These are phyloP conservation scores for Pheosia tremula DNA, from an alignment of 2,888 invertebrate species.

Conservation along the genomic window DNA sequence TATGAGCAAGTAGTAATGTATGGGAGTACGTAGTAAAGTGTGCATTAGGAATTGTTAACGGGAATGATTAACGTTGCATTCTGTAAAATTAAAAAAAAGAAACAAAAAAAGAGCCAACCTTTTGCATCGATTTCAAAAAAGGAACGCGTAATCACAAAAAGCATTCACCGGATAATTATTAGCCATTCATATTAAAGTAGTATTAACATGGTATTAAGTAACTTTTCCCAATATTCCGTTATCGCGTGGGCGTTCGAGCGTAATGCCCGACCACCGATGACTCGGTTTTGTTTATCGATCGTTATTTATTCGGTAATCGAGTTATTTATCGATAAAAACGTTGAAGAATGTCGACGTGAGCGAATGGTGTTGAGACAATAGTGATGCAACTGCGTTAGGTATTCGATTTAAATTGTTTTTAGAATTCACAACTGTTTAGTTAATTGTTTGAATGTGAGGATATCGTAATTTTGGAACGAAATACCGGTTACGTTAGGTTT, in stretches of 20 bases:
- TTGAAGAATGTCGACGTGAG: conserved; percentile 22
- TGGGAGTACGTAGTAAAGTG: too few species aligned
- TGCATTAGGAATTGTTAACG: too few species aligned
- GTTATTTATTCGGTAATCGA: conserved; percentile 47
- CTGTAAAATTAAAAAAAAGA: background rate
- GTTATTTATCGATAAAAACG: conserved; percentile 47
- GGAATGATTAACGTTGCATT: too few species aligned
- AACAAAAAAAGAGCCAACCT: background rate
- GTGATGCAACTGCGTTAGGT: conserved; percentile 31
- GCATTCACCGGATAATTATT: background rate
- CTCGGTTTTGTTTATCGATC: conserved; percentile 48
- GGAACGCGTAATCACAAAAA: background rate
- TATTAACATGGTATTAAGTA: conserved; percentile 2
- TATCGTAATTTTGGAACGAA: conserved; percentile 10
- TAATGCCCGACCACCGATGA: conserved; percentile 38
- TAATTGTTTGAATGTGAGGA: conserved; percentile 9
- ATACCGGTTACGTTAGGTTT: conserved; percentile 4
- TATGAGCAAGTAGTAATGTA: too few species aligned
- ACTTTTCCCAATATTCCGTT: conserved; percentile 21
- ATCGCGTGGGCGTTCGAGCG: conserved; percentile 40
- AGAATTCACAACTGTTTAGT: conserved; percentile 17
- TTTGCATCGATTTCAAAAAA: background rate
- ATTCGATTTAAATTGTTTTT: conserved; percentile 19
- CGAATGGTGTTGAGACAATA: conserved; percentile 22
- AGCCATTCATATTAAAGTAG: background rate